phyloP scores from a whole-genome alignment of 2,888 invertebrate species.

The Lepidochrysops patricia region DNA sequence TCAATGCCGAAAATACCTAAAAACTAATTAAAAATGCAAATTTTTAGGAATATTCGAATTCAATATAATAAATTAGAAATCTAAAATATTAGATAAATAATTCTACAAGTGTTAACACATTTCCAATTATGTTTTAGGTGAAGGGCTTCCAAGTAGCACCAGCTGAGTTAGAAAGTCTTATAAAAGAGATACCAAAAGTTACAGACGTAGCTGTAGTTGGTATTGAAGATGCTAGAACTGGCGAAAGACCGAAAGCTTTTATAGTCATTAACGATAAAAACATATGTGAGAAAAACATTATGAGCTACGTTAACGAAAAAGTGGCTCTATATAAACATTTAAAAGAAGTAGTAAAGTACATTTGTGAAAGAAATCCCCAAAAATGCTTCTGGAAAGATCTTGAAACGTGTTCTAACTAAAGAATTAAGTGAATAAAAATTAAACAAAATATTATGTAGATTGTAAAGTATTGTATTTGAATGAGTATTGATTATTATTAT shows the following conservation, averaged over 20 bases:
- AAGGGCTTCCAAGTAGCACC: conserved; percentile 87
- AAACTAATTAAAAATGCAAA: too few relatives aligned
- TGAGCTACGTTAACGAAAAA: conserved; percentile 76
- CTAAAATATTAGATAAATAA: too few relatives aligned
- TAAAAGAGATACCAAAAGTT: conserved; percentile 82
- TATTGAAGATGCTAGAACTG: conserved; percentile 77
- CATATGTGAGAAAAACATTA: conserved; percentile 71
- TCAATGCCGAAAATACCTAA: too few relatives aligned
- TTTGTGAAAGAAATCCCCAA: conserved; percentile 83
- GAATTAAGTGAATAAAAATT: background rate
- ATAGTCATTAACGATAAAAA: conserved; percentile 73
- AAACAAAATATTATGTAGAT: background rate
- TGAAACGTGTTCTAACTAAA: conserved; percentile 73
- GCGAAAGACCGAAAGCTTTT: conserved; percentile 86
- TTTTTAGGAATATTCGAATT: too few relatives aligned
- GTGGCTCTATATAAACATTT: conserved; percentile 86
- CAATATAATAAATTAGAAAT: too few relatives aligned
- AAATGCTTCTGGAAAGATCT: conserved; percentile 84
- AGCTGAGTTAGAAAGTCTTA: conserved; percentile 86
- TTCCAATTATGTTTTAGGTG: conserved; percentile 50
- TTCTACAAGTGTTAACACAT: too few relatives aligned
- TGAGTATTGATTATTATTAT: too few relatives aligned
- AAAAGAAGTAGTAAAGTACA: conserved; percentile 73
- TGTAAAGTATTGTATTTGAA: too few relatives aligned
- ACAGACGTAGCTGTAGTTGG: conserved; percentile 89